Evolutionary conservation across 92 coral and sea anemone genomes (phyloP).

Genomic region (Epizoanthus ramosus): DNA sequence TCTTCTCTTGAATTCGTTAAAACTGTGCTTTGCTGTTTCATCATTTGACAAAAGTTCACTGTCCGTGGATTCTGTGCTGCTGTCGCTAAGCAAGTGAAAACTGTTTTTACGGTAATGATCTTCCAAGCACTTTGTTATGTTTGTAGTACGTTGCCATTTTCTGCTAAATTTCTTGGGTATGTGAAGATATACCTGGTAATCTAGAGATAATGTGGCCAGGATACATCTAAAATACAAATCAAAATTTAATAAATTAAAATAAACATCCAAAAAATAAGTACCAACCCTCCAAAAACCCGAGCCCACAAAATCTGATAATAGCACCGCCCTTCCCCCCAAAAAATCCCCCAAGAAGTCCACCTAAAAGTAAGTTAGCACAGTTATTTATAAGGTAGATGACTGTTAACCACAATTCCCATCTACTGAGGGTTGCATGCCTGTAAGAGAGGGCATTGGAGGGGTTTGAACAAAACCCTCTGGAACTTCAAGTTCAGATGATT

Average conservation of each 20-base stretch:
- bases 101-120: constrained; percentile 20
- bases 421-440: no score
- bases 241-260: no score
- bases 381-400: no score
- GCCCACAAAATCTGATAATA: no score
- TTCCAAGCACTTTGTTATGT: constrained; percentile 16
- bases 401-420: no score
- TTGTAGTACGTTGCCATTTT: constrained; percentile 18
- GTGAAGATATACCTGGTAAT: constrained; percentile 27
- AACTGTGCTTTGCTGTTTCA: not conserved
- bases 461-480: no score
- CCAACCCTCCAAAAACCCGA: no score
- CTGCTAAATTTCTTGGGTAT: constrained; percentile 4
- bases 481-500: no score
- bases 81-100: constrained; percentile 6
- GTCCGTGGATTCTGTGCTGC: not conserved
- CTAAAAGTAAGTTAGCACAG: no score
- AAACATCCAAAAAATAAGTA: not conserved
- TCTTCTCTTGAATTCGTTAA: constrained; percentile 47
- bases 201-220: constrained; percentile 33
- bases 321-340: no score
- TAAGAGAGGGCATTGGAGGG: no score
- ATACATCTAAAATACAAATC: constrained; percentile 13
- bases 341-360: no score
- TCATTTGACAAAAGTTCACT: not conserved